Base-by-base conservation (phyloP, 2,797 vertebrate genomes). In the Moxostoma hubbsi region DNA sequence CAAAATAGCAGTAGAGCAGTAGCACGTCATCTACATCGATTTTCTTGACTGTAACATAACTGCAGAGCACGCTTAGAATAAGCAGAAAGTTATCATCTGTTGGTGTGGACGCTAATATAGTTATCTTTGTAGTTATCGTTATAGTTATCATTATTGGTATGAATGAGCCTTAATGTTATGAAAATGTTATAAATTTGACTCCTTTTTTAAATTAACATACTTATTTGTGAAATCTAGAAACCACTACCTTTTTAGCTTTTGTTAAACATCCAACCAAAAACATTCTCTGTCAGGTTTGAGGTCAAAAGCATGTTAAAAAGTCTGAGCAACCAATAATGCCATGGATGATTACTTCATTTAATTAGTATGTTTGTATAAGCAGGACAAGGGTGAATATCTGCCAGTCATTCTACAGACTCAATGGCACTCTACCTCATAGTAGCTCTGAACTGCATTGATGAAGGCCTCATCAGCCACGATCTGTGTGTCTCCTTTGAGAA, bases 391-490 rank as follows among this genome's bases (percentile, higher is more conserved):
- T 58, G 54, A n/a, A 12, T 71, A 55, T 64, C 13, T 7, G 9
- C 24, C 46, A 69, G 13, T 57, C 13, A 24, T 64, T 57, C 0
- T 49, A n/a, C 66, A 15, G 45, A 18, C 10, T 10, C 36, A 64
- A 16, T 18, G 73, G 49, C 36, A 70, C 58, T 89, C 89, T 95
- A 99, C 98, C 96, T 99, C 97, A 0, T 95, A 96, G 93, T 96
- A 99, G 92, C 97, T 99, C 93, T 99, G 98, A 85, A 99, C 98
- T 6, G 98, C 98, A 0, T 99, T 99, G 94, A 99, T 99, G 91
- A 99, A 99, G 8, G 98, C 98, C 90, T 99, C 98, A 18, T 99
- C 98, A 13, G 98, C 98, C 89, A 99, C 97, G 73, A 99, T 99
- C 91, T 99, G 98, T 2, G 98, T 99, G 87, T 99, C 98, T 88